These are phyloP conservation scores for Cephalophus harveyi DNA, from an alignment of 2,113 vertebrate species.

Conservation along the genomic window DNA sequence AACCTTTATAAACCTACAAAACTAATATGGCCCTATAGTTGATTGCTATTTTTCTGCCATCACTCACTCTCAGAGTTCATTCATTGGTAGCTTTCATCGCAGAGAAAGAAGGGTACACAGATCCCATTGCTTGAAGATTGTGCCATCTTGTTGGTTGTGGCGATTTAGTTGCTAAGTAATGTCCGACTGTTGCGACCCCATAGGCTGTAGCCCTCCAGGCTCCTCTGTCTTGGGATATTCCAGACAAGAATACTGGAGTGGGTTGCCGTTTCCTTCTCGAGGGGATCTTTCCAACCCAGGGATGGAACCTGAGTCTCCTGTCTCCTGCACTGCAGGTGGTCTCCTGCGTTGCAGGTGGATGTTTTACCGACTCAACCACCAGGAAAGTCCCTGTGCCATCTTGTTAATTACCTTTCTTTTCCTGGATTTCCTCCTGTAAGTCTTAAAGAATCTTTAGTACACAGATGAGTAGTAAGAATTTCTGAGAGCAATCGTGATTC, in stretches of 20 bases:
- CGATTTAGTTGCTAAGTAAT: not conserved
- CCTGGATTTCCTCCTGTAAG: not conserved
- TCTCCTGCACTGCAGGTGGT: not conserved
- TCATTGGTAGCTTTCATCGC: not conserved
- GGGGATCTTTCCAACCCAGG: not conserved
- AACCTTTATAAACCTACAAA: constrained; percentile 1
- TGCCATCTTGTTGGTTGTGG: not conserved
- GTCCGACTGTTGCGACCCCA: not conserved
- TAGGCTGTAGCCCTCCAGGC: not conserved
- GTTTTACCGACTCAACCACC: not conserved
- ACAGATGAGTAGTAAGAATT: not conserved
- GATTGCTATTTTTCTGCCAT: not conserved
- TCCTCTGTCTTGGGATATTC: not conserved
- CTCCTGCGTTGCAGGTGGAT: not conserved
- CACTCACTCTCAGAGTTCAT: not conserved
- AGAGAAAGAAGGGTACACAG: not conserved
- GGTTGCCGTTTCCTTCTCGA: not conserved
- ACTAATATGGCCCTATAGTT: not conserved
- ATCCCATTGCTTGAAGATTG: not conserved
- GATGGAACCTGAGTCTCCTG: not conserved
- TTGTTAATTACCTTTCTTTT: not conserved
- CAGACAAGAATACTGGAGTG: not conserved
- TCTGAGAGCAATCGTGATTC: not conserved
- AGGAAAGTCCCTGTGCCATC: not conserved
- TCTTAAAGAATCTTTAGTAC: not conserved